Base-by-base conservation (phyloP, 2,888 invertebrate genomes). In the Limnephilus lunatus region DNA sequence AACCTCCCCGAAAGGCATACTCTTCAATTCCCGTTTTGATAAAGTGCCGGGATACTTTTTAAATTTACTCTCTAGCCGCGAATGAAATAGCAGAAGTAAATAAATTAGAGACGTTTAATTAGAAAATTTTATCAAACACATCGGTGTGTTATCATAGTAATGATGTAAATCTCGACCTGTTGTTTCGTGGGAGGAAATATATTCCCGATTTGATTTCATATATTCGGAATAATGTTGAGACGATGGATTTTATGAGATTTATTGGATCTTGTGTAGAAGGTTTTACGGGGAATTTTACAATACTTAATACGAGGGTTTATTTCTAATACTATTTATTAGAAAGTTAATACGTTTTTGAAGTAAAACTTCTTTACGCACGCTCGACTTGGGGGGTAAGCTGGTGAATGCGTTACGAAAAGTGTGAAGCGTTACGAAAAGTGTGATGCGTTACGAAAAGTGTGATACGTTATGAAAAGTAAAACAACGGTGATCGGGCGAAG, bases 231-330 rank as follows among this genome's bases (percentile, higher is more conserved):
- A 35, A 31, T 44, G 53, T 32, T 31, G 89, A 82, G 39, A 81
- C 81, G 35, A 19, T 19, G 35, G 44, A 25, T 48, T 39, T 89
- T 39, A 81, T 81, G 81, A 82, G 32, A 89, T 89, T 39, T 89
- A 81, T 89, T 30, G 44, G 81, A 39, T 89, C 81, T 89, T 80
- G 12, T 81, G 80, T 89, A 32, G 44, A 30, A 44, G 81, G 81
- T 81, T 89, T 39, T 80, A 80, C 89, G 80, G 19, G 89, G 89
- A 39, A 89, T 35, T 86, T 86, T 35, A 31, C 35, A 86, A 68
- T 68, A 44, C 44, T 12, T 44, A 68, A 25, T 68, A 25, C 7
- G 68, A 68, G 9, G 25, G 7, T 68, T 68, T 68, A 25, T n/a
- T 25, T 68, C 25, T 68, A n/a, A 68, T 68, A 68, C 53, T 68